A percentile compares a stretch with the other conserved stretches of the same genome.
Conservation (phyloP, 2,888 invertebrate species). For the Apodemia mormo region DNA sequence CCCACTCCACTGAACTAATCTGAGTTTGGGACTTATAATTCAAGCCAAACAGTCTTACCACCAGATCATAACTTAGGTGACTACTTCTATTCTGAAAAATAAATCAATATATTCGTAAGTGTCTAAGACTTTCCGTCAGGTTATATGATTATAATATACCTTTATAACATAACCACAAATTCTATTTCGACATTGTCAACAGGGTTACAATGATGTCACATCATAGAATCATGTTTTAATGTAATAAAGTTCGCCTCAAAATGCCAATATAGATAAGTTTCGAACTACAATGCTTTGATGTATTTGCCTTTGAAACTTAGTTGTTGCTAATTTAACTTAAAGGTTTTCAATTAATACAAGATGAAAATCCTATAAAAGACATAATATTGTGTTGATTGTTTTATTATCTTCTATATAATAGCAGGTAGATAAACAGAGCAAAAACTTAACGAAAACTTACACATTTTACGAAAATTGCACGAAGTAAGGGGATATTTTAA, state of each 20-base stretch:
- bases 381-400: too few relatives aligned
- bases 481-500: too few relatives aligned
- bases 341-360: not conserved
- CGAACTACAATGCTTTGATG: constrained; percentile 12
- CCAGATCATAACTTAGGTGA: not conserved
- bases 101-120: not conserved
- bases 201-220: not conserved
- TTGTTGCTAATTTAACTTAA: constrained; percentile 1
- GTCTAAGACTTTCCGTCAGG: not conserved
- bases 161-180: not conserved
- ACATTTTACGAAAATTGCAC: too few relatives aligned
- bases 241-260: not conserved
- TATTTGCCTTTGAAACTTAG: not conserved
- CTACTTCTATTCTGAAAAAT: not conserved
- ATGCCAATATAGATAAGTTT: constrained; percentile 15
- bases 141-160: not conserved
- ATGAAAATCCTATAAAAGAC: not conserved
- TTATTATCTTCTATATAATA: too few relatives aligned
- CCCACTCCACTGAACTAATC: too few relatives aligned
- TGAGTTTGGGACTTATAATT: not conserved
- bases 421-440: too few relatives aligned
- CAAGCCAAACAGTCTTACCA: not conserved
- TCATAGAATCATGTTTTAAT: not conserved
- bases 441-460: too few relatives aligned
- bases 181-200: not conserved